These are phyloP conservation scores for Cynaeus angustus DNA, from an alignment of 2,888 invertebrate genomes.

Conservation along the genomic window DNA sequence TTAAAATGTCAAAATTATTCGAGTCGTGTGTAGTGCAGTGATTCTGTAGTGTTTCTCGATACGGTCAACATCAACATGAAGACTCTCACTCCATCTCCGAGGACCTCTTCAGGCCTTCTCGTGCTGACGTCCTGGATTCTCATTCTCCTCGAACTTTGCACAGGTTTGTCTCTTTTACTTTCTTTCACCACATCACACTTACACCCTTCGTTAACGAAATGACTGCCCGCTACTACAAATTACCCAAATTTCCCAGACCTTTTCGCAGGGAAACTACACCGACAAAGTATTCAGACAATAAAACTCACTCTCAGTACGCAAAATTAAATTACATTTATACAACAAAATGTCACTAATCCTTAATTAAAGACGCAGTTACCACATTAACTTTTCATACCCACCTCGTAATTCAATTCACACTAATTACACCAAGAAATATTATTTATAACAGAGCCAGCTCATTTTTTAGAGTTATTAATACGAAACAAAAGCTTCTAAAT, in stretches of 20 bases:
- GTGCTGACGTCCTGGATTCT: slow-evolving; percentile 64
- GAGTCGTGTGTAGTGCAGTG: slow-evolving; percentile 60
- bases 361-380: slow-evolving; percentile 31
- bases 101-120: slow-evolving; percentile 62
- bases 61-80: slow-evolving; percentile 61
- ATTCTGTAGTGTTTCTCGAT: slow-evolving; percentile 54
- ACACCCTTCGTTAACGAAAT: slow-evolving; percentile 43
- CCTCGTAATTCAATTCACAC: slow-evolving; percentile 2
- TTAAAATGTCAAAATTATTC: slow-evolving; percentile 54
- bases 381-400: slow-evolving; percentile 11
- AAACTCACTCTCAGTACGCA: slow-evolving; percentile 33
- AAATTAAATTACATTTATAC: slow-evolving; percentile 40
- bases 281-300: slow-evolving; percentile 30
- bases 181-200: slow-evolving; percentile 38
- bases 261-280: slow-evolving; percentile 32
- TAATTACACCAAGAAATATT: neutral
- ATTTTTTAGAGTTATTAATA: slow-evolving; percentile 23
- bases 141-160: slow-evolving; percentile 65
- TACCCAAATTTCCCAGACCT: slow-evolving; percentile 39
- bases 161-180: slow-evolving; percentile 59
- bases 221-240: slow-evolving; percentile 43
- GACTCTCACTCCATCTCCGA: slow-evolving; percentile 59
- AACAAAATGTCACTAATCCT: slow-evolving; percentile 21
- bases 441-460: slow-evolving; percentile 10
- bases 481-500: slow-evolving; percentile 15